phyloP scores from a whole-genome alignment of 1,140 invertebrate genomes.

The Galleria mellonella region DNA sequence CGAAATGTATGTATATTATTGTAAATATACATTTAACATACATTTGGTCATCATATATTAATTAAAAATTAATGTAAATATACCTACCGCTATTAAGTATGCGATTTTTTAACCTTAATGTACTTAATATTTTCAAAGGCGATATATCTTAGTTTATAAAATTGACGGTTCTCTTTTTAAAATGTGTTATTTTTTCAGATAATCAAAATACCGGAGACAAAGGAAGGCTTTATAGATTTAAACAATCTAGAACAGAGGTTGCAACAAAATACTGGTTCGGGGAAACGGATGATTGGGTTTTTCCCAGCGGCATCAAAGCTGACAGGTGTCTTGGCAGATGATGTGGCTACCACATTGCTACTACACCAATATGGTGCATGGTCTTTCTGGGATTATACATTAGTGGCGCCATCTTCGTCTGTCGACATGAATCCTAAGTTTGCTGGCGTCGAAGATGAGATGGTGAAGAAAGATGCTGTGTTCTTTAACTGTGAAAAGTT shows the following conservation, averaged over 20 bases:
- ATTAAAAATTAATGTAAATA: too few species aligned
- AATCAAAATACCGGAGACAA: slow-evolving; percentile 84
- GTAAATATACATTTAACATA: too few species aligned
- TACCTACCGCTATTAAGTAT: too few species aligned
- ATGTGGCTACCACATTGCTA: slow-evolving; percentile 86
- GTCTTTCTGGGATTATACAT: slow-evolving; percentile 93
- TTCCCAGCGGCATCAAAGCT: slow-evolving; percentile 92
- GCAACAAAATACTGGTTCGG: slow-evolving; percentile 74
- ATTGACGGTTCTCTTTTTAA: neutral
- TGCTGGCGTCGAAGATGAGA: slow-evolving; percentile 78
- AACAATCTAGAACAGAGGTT: slow-evolving; percentile 84
- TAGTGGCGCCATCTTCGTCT: slow-evolving; percentile 86
- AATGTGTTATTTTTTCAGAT: slow-evolving; percentile 74
- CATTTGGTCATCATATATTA: too few species aligned
- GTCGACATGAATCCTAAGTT: slow-evolving; percentile 91
- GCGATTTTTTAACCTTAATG: too few species aligned
- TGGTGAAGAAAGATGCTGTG: slow-evolving; percentile 90
- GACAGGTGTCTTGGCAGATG: slow-evolving; percentile 91
- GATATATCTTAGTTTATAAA: neutral
- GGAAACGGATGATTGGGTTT: slow-evolving; percentile 84
- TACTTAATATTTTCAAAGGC: too few species aligned
- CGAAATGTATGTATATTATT: too few species aligned
- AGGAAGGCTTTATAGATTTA: slow-evolving; percentile 86
- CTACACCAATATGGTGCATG: slow-evolving; percentile 89
- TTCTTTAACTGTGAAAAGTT: slow-evolving; percentile 95